Evolutionary conservation across 2,888 invertebrate genomes (phyloP).

Genomic region (Pinctada fucata): DNA sequence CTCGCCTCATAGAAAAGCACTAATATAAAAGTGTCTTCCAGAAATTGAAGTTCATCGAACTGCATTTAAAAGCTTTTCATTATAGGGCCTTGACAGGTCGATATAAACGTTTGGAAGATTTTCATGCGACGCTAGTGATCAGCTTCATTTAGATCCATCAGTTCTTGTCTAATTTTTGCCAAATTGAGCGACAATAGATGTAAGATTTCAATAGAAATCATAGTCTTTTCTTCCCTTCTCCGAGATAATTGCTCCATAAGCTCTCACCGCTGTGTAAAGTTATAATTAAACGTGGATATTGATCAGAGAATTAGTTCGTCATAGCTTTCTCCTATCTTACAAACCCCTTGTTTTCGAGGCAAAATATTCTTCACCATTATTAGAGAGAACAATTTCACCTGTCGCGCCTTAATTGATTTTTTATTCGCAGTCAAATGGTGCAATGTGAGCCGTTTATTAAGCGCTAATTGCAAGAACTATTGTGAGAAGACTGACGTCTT

Average conservation of each 20-base stretch:
- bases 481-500: background rate
- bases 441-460: constrained; percentile 1
- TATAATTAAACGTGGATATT: constrained; percentile 25
- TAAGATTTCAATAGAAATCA: constrained; percentile 23
- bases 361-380: background rate
- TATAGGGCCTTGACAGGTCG: constrained; percentile 6
- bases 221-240: constrained; percentile 21
- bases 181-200: constrained; percentile 31
- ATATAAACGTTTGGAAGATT: constrained; percentile 5
- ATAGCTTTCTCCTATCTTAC: background rate
- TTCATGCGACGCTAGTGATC: background rate
- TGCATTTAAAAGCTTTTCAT: background rate
- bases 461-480: background rate
- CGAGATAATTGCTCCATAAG: constrained; percentile 22
- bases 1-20: background rate
- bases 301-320: constrained; percentile 21
- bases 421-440: background rate
- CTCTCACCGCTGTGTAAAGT: constrained; percentile 15
- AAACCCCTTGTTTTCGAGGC: background rate
- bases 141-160: constrained; percentile 22
- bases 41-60: constrained; percentile 3
- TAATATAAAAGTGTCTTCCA: background rate
- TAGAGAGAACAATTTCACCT: background rate
- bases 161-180: constrained; percentile 25
- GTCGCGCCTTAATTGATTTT: constrained; percentile 3